Conservation (phyloP, 2,888 invertebrate genomes). For the Kuschelorhynchus macadamiae region DNA sequence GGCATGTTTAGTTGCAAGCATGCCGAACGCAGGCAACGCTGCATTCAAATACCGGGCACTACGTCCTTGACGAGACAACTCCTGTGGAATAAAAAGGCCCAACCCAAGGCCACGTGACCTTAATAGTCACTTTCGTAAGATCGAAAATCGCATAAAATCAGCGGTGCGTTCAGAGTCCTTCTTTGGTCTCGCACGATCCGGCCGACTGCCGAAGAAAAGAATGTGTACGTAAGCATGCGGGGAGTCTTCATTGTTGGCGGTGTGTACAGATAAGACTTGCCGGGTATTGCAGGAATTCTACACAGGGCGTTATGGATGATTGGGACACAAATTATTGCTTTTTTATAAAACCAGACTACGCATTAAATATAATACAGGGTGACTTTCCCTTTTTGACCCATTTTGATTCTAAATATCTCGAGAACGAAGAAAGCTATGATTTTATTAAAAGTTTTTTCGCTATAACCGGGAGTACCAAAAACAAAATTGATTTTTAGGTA, state of each 20-base stretch:
- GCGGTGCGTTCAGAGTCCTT: conserved; percentile 42
- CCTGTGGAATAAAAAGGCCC: conserved; percentile 38
- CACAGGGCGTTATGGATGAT: conserved; percentile 14
- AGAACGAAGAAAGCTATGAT: too few species aligned
- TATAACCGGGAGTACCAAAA: too few species aligned
- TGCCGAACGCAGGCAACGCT: conserved; percentile 20
- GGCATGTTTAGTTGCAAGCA: too few species aligned
- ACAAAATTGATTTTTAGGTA: too few species aligned
- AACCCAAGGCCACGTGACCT: conserved; percentile 24
- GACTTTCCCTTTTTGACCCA: too few species aligned
- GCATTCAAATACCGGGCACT: conserved; percentile 19
- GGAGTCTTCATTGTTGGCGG: conserved; percentile 37
- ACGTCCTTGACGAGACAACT: conserved; percentile 47
- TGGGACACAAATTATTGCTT: neutral
- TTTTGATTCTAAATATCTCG: too few species aligned
- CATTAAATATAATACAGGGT: too few species aligned
- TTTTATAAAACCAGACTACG: too few species aligned
- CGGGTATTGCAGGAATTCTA: conserved; percentile 35
- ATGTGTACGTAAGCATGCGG: conserved; percentile 42
- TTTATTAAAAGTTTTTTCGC: too few species aligned
- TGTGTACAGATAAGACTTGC: conserved; percentile 37
- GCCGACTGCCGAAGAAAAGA: conserved; percentile 46
- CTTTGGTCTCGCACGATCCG: conserved; percentile 46
- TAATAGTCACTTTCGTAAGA: conserved; percentile 21
- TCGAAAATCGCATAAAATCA: conserved; percentile 32